Conservation (phyloP, 2,113 vertebrate species). For the Ceyx margarethae region DNA sequence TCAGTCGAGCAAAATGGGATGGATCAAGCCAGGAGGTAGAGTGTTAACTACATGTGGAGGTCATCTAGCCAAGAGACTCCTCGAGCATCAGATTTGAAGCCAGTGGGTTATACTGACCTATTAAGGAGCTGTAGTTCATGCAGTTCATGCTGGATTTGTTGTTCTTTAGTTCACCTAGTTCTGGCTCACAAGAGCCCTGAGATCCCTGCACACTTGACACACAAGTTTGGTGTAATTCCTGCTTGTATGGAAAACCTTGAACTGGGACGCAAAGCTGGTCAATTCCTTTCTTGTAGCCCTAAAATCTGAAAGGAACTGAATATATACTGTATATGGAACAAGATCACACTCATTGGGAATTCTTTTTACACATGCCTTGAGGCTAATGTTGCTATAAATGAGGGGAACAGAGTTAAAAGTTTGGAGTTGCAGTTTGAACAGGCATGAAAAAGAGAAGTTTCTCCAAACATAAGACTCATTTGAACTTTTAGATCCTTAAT, state of each 20-base stretch:
- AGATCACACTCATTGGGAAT: not conserved
- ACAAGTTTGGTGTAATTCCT: not conserved
- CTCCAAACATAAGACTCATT: not conserved
- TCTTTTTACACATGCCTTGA: not conserved
- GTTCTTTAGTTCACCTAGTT: not conserved
- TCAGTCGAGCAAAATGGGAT: conserved; percentile 97
- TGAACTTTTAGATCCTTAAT: not conserved
- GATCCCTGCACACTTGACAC: not conserved
- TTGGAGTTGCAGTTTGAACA: not conserved
- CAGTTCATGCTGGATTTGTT: not conserved
- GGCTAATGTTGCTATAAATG: not conserved
- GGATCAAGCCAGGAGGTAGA: conserved; percentile 92
- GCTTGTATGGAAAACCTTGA: not conserved
- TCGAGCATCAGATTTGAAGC: not conserved
- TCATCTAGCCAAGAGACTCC: not conserved
- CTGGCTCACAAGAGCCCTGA: not conserved
- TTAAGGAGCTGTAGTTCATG: not conserved
- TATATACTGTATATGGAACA: not conserved
- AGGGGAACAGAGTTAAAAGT: not conserved
- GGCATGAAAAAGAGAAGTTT: not conserved
- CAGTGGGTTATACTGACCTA: not conserved
- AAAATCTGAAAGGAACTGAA: not conserved
- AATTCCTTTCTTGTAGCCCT: not conserved
- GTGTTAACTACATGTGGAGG: not conserved
- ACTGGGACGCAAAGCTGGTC: not conserved